A percentile compares a stretch with the other conserved stretches of the same genome.
phyloP scores from a whole-genome alignment of 1,140 invertebrate species.

The Drosophila lacertosa region DNA sequence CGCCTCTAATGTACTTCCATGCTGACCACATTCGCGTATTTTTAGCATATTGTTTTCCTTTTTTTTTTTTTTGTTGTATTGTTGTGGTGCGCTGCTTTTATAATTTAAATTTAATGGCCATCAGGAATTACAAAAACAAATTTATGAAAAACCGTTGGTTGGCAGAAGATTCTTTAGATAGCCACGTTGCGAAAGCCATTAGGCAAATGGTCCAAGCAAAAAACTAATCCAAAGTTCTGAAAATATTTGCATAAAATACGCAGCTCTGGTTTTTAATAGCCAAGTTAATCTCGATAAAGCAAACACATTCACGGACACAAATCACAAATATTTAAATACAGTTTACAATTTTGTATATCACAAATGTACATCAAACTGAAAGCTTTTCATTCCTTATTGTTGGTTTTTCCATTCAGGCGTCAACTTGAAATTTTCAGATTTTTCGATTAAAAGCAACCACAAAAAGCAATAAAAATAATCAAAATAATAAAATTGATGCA shows the following conservation, averaged over 20 bases:
- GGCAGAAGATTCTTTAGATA: constrained; percentile 14
- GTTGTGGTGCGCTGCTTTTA: constrained; percentile 40
- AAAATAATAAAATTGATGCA: not conserved
- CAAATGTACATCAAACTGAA: constrained; percentile 23
- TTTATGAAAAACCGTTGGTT: constrained; percentile 50
- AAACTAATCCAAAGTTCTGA: constrained; percentile 34
- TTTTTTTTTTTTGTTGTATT: constrained; percentile 25
- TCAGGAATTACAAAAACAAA: constrained; percentile 73
- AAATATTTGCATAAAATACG: constrained; percentile 75
- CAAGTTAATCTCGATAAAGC: constrained; percentile 43
- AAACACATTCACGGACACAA: constrained; percentile 31
- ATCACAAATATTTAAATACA: constrained; percentile 20
- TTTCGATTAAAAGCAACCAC: constrained; percentile 15
- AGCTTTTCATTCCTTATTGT: constrained; percentile 16
- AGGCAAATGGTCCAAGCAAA: constrained; percentile 32
- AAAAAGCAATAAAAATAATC: constrained; percentile 10
- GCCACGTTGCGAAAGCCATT: constrained; percentile 30
- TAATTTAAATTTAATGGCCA: constrained; percentile 81
- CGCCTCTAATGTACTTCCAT: constrained; percentile 29
- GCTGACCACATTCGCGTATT: constrained; percentile 32
- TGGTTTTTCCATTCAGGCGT: constrained; percentile 6
- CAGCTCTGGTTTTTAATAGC: constrained; percentile 58
- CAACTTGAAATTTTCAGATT: constrained; percentile 6
- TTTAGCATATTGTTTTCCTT: constrained; percentile 36
- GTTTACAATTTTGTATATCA: constrained; percentile 24